These are phyloP conservation scores for Drosophila pectinifera DNA, from an alignment of 1,140 invertebrate genomes.

Conservation along the genomic window DNA sequence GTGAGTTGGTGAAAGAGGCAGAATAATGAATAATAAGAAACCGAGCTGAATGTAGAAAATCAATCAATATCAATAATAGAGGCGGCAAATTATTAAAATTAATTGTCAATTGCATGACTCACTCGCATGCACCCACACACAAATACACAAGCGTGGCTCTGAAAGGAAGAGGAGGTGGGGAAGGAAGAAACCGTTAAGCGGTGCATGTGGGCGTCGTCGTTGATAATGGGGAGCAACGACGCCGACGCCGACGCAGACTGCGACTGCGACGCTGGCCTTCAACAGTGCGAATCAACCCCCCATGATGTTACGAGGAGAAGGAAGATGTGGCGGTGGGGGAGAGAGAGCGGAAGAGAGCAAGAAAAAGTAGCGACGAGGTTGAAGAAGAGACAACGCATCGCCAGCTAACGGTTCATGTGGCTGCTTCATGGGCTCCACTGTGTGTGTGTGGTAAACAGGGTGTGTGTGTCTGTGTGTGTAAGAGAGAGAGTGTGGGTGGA, in stretches of 20 bases:
- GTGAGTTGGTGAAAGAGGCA: constrained; percentile 59
- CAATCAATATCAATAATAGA: constrained; percentile 33
- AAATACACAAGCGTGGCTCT: constrained; percentile 13
- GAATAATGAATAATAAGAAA: constrained; percentile 20
- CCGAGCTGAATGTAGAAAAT: constrained; percentile 2
- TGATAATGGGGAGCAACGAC: constrained; percentile 37
- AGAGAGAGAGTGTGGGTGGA: constrained; percentile 11
- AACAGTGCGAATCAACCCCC: constrained; percentile 71
- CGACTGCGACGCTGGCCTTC: constrained; percentile 67
- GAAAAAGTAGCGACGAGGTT: constrained; percentile 18
- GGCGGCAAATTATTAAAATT: constrained; percentile 44
- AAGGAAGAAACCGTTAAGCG: constrained; percentile 61
- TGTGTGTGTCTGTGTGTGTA: constrained; percentile 7
- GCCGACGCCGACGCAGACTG: constrained; percentile 24
- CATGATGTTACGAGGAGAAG: constrained; percentile 52
- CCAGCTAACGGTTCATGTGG: constrained; percentile 59
- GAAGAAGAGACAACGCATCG: constrained; percentile 40
- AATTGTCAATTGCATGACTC: constrained; percentile 71
- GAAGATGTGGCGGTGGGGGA: constrained; percentile 4
- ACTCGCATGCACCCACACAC: constrained; percentile 30
- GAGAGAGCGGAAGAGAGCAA: constrained; percentile 10
- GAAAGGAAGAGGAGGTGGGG: constrained; percentile 18
- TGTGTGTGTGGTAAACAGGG: constrained; percentile 11
- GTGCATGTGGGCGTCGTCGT: constrained; percentile 73
- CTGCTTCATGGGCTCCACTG: constrained; percentile 26